Conservation (phyloP, 2,888 invertebrate species). For the Maniola hyperantus region DNA sequence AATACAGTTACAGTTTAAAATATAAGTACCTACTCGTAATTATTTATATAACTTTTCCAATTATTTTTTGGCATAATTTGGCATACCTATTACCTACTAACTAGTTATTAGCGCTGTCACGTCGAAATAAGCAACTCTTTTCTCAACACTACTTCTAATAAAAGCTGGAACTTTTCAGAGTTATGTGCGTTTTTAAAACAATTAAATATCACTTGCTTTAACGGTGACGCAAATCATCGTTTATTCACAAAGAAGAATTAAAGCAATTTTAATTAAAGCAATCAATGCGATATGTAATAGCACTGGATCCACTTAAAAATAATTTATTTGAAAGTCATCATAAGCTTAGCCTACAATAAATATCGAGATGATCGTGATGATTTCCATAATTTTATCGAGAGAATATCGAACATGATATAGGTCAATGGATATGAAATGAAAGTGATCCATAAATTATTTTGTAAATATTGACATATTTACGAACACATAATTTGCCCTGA, state of each 20-base stretch:
- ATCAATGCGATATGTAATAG: too few relatives aligned
- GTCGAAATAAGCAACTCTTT: neutral
- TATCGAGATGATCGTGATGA: neutral
- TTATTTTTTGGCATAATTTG: too few relatives aligned
- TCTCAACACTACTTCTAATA: neutral
- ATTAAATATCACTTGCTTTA: too few relatives aligned
- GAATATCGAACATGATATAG: conserved; percentile 2
- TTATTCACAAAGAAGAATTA: too few relatives aligned
- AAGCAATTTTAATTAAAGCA: too few relatives aligned
- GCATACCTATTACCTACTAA: neutral
- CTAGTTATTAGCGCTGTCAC: neutral
- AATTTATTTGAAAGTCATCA: neutral
- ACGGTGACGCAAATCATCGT: too few relatives aligned
- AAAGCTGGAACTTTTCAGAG: too few relatives aligned
- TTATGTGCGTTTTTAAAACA: too few relatives aligned
- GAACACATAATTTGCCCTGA: neutral
- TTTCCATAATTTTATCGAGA: neutral
- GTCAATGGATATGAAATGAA: conserved; percentile 7
- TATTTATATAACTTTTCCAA: too few relatives aligned
- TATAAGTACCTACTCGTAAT: too few relatives aligned
- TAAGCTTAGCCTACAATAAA: neutral
- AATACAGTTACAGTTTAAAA: too few relatives aligned
- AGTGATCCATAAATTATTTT: neutral
- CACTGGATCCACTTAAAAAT: too few relatives aligned
- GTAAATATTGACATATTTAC: neutral